Evolutionary conservation across 2,888 invertebrate species (phyloP).

Genomic region (Herminia tarsipennalis): DNA sequence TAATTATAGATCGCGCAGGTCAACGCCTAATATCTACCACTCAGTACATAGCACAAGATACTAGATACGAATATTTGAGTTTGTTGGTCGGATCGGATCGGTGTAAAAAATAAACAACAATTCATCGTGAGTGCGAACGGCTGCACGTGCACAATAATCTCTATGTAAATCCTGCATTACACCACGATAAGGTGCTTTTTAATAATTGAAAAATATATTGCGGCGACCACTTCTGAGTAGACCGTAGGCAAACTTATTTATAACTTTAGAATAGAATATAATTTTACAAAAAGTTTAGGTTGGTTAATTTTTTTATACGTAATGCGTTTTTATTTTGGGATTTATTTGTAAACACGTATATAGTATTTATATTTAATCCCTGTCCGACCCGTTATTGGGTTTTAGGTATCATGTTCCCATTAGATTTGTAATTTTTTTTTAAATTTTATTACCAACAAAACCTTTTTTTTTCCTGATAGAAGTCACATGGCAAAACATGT

Average conservation of each 20-base stretch:
- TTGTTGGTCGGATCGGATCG: not conserved
- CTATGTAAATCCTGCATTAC: constrained; percentile 76
- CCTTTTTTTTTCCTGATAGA: too few species aligned
- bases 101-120: constrained; percentile 6
- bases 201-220: constrained; percentile 81
- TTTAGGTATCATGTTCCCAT: too few species aligned
- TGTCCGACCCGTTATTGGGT: too few species aligned
- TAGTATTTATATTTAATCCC: not conserved
- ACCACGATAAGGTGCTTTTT: constrained; percentile 79
- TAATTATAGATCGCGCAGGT: too few species aligned
- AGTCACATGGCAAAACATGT: too few species aligned
- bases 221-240: constrained; percentile 11
- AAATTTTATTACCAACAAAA: too few species aligned
- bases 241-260: constrained; percentile 3
- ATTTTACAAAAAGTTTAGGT: not conserved
- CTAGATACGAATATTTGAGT: not conserved
- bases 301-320: too few species aligned
- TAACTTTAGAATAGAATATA: constrained; percentile 1
- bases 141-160: constrained; percentile 75
- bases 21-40: too few species aligned
- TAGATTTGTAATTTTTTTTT: too few species aligned
- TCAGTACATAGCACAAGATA: too few species aligned
- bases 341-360: not conserved
- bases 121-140: constrained; percentile 31
- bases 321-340: too few species aligned